Percentiles rank a stretch among this genome's conserved stretches.
phyloP scores from a whole-genome alignment of 2,113 vertebrate species.

The Ophthalmolycus amberensis region DNA sequence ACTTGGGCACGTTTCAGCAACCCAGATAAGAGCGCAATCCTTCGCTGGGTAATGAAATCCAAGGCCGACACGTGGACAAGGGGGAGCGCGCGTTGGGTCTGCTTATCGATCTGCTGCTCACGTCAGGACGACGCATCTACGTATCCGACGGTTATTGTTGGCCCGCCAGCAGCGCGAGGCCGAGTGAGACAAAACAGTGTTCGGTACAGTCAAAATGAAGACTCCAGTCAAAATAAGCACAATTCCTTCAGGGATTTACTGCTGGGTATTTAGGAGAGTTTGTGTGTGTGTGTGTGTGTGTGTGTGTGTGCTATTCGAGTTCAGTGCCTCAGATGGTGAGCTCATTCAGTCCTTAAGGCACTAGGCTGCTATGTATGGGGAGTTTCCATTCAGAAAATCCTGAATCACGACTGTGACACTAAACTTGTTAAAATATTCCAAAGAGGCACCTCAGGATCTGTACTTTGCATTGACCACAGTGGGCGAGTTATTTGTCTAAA shows the following conservation, averaged over 20 bases:
- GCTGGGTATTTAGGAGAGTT: conserved; percentile 21
- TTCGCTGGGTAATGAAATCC: conserved; percentile 46
- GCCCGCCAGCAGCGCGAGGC: conserved; percentile 54
- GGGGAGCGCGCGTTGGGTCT: conserved; percentile 29
- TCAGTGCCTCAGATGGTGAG: conserved; percentile 44
- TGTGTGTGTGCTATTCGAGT: conserved; percentile 34
- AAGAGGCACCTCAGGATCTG: conserved; percentile 62
- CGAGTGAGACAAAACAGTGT: conserved; percentile 78
- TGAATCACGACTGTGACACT: conserved; percentile 33
- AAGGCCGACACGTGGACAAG: conserved; percentile 54
- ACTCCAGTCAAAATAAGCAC: conserved; percentile 78
- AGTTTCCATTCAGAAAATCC: conserved; percentile 52
- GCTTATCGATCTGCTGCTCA: conserved; percentile 49
- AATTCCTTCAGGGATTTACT: conserved; percentile 37
- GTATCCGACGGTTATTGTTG: conserved; percentile 61
- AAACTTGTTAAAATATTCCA: conserved; percentile 36
- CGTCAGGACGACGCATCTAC: conserved; percentile 56
- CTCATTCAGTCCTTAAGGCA: conserved; percentile 73
- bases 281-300: neutral
- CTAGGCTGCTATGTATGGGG: conserved; percentile 25
- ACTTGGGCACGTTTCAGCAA: conserved; percentile 48
- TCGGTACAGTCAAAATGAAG: conserved; percentile 76
- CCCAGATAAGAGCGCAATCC: conserved; percentile 60
- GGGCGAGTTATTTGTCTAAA: conserved; percentile 44
- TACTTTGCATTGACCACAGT: conserved; percentile 51